Conservation (phyloP, 2,888 invertebrate species). For the Vanessa cardui region DNA sequence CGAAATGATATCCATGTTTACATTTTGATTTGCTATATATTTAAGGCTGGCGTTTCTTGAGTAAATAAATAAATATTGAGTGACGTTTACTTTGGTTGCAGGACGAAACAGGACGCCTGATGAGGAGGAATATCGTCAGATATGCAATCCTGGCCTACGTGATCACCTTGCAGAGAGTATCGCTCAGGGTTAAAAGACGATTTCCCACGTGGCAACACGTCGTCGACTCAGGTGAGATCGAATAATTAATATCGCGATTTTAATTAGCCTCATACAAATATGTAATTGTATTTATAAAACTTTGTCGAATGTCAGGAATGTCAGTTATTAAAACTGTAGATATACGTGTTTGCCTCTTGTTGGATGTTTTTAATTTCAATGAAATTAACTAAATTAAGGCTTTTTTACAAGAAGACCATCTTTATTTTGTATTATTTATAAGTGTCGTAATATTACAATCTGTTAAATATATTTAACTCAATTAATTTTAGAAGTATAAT, state of each 20-base stretch:
- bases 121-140: conserved; percentile 94
- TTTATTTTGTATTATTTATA: too few relatives aligned
- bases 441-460: too few relatives aligned
- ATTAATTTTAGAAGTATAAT: too few relatives aligned
- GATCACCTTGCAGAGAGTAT: conserved; percentile 93
- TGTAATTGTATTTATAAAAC: not conserved
- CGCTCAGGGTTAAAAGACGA: conserved; percentile 92
- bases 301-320: not conserved
- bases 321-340: not conserved
- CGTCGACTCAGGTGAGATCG: conserved; percentile 90
- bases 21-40: not conserved
- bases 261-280: not conserved
- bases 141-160: conserved; percentile 95
- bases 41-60: not conserved
- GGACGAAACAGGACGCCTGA: conserved; percentile 94
- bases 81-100: conserved; percentile 57
- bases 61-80: not conserved
- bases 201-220: conserved; percentile 96
- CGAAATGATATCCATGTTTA: too few relatives aligned
- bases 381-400: too few relatives aligned
- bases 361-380: not conserved
- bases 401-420: too few relatives aligned
- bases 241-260: not conserved
- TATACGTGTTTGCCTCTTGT: not conserved
- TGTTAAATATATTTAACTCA: too few relatives aligned